Percentiles rank a stretch among this genome's conserved stretches.
phyloP scores from a whole-genome alignment of 2,888 invertebrate genomes.

The Julus scanicus region DNA sequence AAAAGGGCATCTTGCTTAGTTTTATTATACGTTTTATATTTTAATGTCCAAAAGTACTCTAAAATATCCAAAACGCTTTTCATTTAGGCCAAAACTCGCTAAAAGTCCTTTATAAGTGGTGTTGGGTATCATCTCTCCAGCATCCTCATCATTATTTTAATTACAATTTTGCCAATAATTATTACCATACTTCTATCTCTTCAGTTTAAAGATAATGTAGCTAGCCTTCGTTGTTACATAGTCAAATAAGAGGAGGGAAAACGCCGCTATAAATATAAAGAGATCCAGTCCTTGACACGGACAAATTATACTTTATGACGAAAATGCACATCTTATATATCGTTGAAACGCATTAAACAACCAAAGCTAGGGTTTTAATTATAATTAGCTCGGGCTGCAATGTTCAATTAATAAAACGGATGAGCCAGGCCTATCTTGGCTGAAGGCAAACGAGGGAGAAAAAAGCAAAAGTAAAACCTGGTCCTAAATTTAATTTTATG shows the following conservation, averaged over 20 bases:
- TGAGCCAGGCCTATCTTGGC: neutral
- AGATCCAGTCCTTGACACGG: conserved; percentile 37
- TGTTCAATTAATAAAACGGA: conserved; percentile 7
- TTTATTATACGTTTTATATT: neutral
- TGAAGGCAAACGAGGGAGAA: neutral
- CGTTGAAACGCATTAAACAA: conserved; percentile 25
- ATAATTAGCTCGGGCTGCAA: neutral
- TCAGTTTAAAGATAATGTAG: neutral
- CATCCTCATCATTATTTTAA: neutral
- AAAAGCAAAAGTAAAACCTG: neutral
- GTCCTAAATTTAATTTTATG: conserved; percentile 9
- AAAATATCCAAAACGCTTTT: neutral
- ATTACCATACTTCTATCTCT: neutral
- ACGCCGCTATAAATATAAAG: neutral
- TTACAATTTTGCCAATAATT: conserved; percentile 41
- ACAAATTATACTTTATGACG: conserved; percentile 36
- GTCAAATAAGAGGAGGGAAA: neutral
- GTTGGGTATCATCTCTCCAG: neutral
- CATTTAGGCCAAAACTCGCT: neutral
- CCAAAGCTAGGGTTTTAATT: conserved; percentile 30
- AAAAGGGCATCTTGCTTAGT: too few species aligned
- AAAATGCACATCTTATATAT: conserved; percentile 32
- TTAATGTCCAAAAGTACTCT: neutral
- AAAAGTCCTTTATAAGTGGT: neutral
- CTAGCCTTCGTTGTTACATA: neutral